Base-by-base conservation (phyloP, 2,113 vertebrate genomes). In the Mystacornis crossleyi region DNA sequence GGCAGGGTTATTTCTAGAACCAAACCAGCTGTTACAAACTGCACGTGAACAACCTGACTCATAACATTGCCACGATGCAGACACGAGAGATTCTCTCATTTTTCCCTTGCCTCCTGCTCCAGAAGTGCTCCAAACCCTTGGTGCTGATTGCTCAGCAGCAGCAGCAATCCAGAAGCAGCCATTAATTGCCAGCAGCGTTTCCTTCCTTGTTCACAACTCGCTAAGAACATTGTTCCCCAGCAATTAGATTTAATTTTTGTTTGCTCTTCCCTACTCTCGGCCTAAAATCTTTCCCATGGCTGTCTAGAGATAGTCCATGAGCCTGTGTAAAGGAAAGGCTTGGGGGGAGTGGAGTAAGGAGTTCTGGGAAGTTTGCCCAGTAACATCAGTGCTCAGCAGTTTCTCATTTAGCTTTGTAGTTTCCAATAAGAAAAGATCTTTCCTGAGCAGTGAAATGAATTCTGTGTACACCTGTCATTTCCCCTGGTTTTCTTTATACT, bases 361-460 rank as follows among this genome's bases (percentile, higher is more conserved):
- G 70, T 15, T 91, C 84, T 94, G 93, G 90, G 87, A 95, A 66
- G 34, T 86, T 73, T 96, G 90, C 90, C 95, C 92, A 93, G 45
- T 17, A 71, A 57, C 81, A 71, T 81, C 69, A 75, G 43, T 26
- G 47, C 82, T 92, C 81, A 81, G 82, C 71, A 90, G 26, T 94
- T 94, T 83, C 85, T 75, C 82, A 48, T 93, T 96, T 58, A 80
- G 20, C 36, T 96, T 86, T 80, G 60, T 55, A 62, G 60, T 70
- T 96, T 73, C 48, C 93, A 94, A 78, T 83, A 81, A 87, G 89
- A 58, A 77, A 69, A 64, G 34, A 66, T 71, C 38, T 85, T 89
- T 87, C 86, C 66, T 90, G 85, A 94, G 18, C 24, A 66, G 51
- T 67, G 90, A 53, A 70, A 92, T 88, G 79, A 95, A 73, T 93